phyloP scores from a whole-genome alignment of 2,113 vertebrate species.

The Rhinichthys klamathensis region DNA sequence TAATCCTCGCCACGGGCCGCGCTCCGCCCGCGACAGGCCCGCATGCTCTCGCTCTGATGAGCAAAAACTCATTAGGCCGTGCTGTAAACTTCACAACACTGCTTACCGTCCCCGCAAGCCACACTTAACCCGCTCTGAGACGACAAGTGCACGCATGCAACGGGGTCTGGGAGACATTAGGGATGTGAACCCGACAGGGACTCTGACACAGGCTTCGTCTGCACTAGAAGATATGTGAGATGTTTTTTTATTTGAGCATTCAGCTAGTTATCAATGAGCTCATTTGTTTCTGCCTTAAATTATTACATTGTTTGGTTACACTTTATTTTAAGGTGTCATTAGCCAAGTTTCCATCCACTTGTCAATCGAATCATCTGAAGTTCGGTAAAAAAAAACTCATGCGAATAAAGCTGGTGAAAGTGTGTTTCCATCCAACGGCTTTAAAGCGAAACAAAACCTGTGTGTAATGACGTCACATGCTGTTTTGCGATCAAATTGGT shows the following conservation, averaged over 20 bases:
- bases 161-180: not conserved
- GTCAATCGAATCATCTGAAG: no score
- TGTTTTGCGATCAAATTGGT: no score
- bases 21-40: not conserved
- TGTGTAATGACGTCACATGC: no score
- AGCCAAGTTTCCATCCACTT: no score
- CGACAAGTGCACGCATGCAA: not conserved
- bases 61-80: conserved; percentile 33
- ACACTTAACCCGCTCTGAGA: conserved; percentile 28
- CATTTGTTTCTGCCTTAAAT: no score
- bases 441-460: no score
- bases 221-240: not conserved
- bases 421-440: no score
- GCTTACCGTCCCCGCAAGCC: not conserved
- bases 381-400: no score
- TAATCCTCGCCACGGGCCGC: conserved; percentile 29
- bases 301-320: no score
- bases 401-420: no score
- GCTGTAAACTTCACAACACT: conserved; percentile 14
- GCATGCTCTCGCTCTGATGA: conserved; percentile 12
- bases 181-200: not conserved
- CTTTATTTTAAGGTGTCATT: no score
- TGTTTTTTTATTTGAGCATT: not conserved
- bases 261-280: not conserved
- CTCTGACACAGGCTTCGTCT: not conserved